These are phyloP conservation scores for Synanceia verrucosa DNA, from an alignment of 2,797 vertebrate species.

Conservation along the genomic window DNA sequence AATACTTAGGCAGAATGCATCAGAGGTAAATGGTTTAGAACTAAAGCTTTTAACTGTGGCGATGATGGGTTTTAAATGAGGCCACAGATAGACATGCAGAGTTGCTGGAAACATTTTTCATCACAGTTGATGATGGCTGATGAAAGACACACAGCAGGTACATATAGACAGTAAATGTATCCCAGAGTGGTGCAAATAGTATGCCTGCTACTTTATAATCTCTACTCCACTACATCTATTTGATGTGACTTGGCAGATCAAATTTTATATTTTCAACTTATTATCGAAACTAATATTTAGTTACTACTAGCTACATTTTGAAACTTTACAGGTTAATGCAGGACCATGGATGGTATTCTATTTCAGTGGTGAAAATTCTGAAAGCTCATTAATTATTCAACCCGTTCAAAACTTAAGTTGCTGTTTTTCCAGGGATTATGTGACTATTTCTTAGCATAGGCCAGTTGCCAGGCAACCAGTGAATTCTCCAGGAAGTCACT, in stretches of 20 bases:
- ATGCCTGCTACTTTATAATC: background rate
- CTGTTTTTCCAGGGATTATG: background rate
- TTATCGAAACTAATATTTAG: too few relatives aligned
- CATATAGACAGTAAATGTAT: constrained; percentile 4
- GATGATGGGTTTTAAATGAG: constrained; percentile 60
- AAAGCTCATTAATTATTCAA: background rate
- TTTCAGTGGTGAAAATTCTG: background rate
- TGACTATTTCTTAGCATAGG: background rate
- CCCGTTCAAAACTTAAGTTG: background rate
- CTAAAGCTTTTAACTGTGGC: constrained; percentile 57
- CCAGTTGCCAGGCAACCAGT: background rate
- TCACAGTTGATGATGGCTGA: constrained; percentile 22
- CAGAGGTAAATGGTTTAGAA: constrained; percentile 66
- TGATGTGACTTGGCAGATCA: background rate
- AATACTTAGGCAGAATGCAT: constrained; percentile 68
- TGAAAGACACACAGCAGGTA: constrained; percentile 36
- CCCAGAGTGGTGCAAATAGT: background rate
- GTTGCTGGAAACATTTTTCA: constrained; percentile 35
- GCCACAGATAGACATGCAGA: constrained; percentile 38
- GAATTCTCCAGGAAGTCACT: background rate
- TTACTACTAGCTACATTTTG: too few relatives aligned
- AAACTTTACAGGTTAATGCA: background rate
- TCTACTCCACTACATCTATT: background rate
- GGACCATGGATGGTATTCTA: background rate
- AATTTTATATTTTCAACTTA: too few relatives aligned